Evolutionary conservation across 2,797 vertebrate species (phyloP).

Genomic region (Melanotaenia trifasciata): DNA sequence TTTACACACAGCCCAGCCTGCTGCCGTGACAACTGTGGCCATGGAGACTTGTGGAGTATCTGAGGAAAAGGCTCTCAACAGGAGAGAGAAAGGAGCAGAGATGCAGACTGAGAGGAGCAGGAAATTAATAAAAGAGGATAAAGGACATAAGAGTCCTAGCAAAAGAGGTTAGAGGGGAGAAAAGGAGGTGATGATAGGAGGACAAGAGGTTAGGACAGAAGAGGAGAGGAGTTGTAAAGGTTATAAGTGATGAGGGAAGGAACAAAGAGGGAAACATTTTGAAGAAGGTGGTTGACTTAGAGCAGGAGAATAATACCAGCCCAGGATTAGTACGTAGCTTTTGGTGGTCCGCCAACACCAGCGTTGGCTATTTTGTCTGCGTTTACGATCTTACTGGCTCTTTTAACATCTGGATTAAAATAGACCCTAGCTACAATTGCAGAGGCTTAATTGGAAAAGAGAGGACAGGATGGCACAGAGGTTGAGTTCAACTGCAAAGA

Average conservation of each 20-base stretch:
- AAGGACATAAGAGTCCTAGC: constrained; percentile 4
- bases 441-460: constrained; percentile 39
- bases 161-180: background rate
- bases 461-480: constrained; percentile 10
- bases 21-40: constrained; percentile 80
- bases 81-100: constrained; percentile 25
- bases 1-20: constrained; percentile 66
- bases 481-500: constrained; percentile 6
- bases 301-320: constrained; percentile 23
- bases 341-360: constrained; percentile 29
- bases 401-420: constrained; percentile 62
- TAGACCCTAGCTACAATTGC: constrained; percentile 32
- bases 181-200: constrained; percentile 18
- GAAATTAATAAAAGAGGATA: constrained; percentile 30
- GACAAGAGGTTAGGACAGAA: constrained; percentile 6
- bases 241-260: constrained; percentile 9
- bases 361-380: constrained; percentile 26
- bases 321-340: constrained; percentile 43
- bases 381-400: constrained; percentile 18
- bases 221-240: constrained; percentile 16
- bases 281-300: too few species aligned
- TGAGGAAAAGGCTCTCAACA: constrained; percentile 47
- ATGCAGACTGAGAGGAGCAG: constrained; percentile 23
- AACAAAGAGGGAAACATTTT: too few species aligned
- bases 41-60: constrained; percentile 74